Percentiles rank a stretch among this genome's conserved stretches.
phyloP scores from a whole-genome alignment of 2,888 invertebrate species.

The Hypselothyrea guttata region DNA sequence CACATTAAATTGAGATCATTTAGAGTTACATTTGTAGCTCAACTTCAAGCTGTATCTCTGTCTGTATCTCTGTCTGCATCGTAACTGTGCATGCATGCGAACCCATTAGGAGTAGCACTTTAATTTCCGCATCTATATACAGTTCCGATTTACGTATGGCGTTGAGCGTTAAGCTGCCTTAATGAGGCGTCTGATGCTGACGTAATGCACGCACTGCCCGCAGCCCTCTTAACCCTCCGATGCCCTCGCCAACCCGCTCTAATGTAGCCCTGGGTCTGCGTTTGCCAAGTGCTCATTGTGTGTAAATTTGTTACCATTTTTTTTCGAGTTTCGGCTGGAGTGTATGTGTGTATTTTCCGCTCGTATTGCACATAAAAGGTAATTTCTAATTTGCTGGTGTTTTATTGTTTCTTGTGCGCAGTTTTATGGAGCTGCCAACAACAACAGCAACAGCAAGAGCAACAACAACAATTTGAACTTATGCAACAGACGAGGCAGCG shows the following conservation, averaged over 20 bases:
- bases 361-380: slow-evolving; percentile 70
- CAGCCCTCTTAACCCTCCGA: slow-evolving; percentile 34
- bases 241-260: not conserved
- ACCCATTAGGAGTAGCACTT: slow-evolving; percentile 42
- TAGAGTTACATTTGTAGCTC: slow-evolving; percentile 3
- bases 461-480: slow-evolving; percentile 26
- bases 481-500: slow-evolving; percentile 58
- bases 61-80: slow-evolving; percentile 21
- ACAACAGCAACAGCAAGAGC: not conserved
- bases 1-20: slow-evolving; percentile 23
- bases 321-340: too few relatives aligned
- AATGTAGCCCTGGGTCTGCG: slow-evolving; percentile 11
- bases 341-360: slow-evolving; percentile 26
- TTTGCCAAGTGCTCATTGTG: slow-evolving; percentile 63
- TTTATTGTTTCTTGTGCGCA: slow-evolving; percentile 71
- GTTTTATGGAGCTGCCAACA: slow-evolving; percentile 53
- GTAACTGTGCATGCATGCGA: slow-evolving; percentile 21
- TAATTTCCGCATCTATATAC: slow-evolving; percentile 62
- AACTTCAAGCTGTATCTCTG: slow-evolving; percentile 24
- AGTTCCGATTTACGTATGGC: slow-evolving; percentile 61
- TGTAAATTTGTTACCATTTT: slow-evolving; percentile 75
- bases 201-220: slow-evolving; percentile 68
- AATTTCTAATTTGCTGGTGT: slow-evolving; percentile 76
- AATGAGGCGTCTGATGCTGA: slow-evolving; percentile 60
- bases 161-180: slow-evolving; percentile 35